Conservation (phyloP, 2,797 vertebrate genomes). For the Lophius americanus region DNA sequence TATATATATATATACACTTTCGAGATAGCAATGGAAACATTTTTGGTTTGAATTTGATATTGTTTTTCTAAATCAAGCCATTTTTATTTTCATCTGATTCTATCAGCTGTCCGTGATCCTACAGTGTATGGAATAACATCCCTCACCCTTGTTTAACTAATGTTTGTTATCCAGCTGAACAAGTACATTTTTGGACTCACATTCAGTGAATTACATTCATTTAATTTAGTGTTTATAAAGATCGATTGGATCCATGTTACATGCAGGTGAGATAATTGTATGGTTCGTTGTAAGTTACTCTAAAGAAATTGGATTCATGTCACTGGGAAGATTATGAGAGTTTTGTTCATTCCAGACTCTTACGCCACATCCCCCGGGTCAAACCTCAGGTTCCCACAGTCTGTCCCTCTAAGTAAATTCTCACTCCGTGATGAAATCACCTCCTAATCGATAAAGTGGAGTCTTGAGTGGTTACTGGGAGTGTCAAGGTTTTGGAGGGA, state of each 20-base stretch:
- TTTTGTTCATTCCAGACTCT: constrained; percentile 5
- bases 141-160: not conserved
- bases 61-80: not conserved
- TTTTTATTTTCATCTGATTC: constrained; percentile 5
- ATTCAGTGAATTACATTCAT: too few relatives aligned
- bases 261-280: not conserved
- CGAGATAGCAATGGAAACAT: not conserved
- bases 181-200: not conserved
- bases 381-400: too few relatives aligned
- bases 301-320: not conserved
- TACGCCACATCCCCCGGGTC: too few relatives aligned
- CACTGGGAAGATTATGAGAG: constrained; percentile 2
- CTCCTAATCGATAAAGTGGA: constrained; percentile 3
- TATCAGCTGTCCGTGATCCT: constrained; percentile 5
- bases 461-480: not conserved
- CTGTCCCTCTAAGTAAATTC: too few relatives aligned
- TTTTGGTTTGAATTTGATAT: not conserved
- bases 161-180: constrained; percentile 20
- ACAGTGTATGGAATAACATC: not conserved
- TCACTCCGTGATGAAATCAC: too few relatives aligned
- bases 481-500: not conserved
- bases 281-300: not conserved
- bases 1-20: not conserved
- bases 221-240: not conserved
- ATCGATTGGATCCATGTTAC: constrained; percentile 1